Conservation (phyloP, 2,888 invertebrate species). For the Slavum lentiscoides region DNA sequence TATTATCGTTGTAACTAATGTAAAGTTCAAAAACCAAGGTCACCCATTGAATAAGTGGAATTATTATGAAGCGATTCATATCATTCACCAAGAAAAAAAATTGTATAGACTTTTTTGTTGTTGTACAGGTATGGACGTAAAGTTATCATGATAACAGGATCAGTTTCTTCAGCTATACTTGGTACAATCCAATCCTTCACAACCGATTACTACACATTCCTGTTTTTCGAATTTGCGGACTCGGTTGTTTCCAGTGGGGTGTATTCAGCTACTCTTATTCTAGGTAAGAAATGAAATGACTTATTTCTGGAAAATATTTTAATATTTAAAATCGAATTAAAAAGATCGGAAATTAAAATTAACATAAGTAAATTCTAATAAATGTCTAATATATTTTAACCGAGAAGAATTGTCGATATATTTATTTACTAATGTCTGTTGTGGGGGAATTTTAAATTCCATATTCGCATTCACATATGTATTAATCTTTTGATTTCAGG, state of each 20-base stretch:
- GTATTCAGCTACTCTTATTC: conserved; percentile 73
- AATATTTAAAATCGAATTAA: neutral
- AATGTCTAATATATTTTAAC: too few species aligned
- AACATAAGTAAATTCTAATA: too few species aligned
- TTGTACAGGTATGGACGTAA: conserved; percentile 67
- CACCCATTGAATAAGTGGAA: too few species aligned
- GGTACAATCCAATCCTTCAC: conserved; percentile 73
- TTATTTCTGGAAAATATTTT: neutral
- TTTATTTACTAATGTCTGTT: too few species aligned
- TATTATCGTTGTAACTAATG: too few species aligned
- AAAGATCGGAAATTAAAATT: neutral
- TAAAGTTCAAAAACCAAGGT: too few species aligned
- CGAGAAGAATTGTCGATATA: too few species aligned
- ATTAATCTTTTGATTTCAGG: conserved; percentile 61
- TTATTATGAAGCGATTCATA: too few species aligned
- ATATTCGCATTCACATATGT: too few species aligned
- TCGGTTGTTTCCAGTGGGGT: conserved; percentile 71
- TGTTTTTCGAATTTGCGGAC: conserved; percentile 73
- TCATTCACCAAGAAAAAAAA: too few species aligned
- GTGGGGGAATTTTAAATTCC: too few species aligned
- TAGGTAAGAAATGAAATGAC: conserved; percentile 63
- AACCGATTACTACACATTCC: conserved; percentile 71
- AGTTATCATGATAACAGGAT: conserved; percentile 65
- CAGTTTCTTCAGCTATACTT: conserved; percentile 67
- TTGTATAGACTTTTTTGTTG: too few species aligned